These are phyloP conservation scores for Cichlasoma orientale DNA, from an alignment of 2,797 vertebrate species.

Conservation along the genomic window DNA sequence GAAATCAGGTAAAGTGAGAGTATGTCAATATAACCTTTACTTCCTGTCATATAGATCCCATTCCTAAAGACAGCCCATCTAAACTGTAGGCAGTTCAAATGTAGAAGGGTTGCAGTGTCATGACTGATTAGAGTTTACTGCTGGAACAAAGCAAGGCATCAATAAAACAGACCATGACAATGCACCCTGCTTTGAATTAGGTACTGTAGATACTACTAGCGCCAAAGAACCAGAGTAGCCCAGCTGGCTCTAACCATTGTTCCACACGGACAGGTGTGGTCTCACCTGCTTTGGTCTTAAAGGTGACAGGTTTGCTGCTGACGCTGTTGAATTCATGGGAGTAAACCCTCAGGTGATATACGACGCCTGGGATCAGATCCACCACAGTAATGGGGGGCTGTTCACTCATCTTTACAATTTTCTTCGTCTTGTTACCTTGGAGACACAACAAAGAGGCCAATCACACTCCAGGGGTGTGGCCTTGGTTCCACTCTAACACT, in stretches of 20 bases:
- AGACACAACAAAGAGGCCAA: constrained; percentile 91
- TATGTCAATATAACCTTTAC: neutral
- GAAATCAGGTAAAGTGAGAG: neutral
- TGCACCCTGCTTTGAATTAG: constrained; percentile 27
- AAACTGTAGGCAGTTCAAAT: neutral
- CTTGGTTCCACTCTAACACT: constrained; percentile 17
- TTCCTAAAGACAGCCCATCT: neutral
- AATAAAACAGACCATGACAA: constrained; percentile 3
- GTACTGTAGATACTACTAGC: constrained; percentile 14
- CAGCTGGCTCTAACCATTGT: constrained; percentile 27
- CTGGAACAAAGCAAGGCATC: neutral
- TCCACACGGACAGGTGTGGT: constrained; percentile 63
- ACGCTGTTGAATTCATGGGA: constrained; percentile 89
- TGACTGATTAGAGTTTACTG: neutral
- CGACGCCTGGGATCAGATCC: constrained; percentile 91
- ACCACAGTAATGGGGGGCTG: constrained; percentile 87
- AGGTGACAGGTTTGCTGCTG: constrained; percentile 89
- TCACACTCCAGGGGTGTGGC: constrained; percentile 82
- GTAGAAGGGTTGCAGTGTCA: neutral
- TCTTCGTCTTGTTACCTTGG: constrained; percentile 92
- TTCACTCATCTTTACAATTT: constrained; percentile 84
- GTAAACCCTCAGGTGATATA: constrained; percentile 95
- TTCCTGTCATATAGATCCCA: neutral
- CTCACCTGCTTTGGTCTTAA: constrained; percentile 99
- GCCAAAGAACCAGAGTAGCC: constrained; percentile 45